Base-by-base conservation (phyloP, 2,888 invertebrate species). In the Mechanitis messenoides region DNA sequence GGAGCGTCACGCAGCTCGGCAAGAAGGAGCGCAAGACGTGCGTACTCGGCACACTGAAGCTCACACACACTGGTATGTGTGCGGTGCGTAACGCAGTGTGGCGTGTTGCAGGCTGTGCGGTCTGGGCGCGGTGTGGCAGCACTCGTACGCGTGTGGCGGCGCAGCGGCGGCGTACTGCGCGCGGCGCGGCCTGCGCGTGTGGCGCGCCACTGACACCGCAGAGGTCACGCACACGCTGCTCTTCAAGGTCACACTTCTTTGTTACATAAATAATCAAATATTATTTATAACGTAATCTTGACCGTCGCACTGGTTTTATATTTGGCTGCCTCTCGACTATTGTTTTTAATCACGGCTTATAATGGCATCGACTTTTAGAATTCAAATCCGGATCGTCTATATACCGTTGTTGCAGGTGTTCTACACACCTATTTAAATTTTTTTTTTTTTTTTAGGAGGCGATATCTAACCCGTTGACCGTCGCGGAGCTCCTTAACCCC, bases 1-100 rank as follows among this genome's bases (percentile, higher is more conserved):
- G 94, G 93, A 92, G 91, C 70, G 92, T 95, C 54, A 92, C 87
- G 55, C 96, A 97, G 90, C 92, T 97, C 65, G 97, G 97, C 50
- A 95, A 94, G 78, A 95, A 95, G 79, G 97, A 97, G 79, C 91
- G 97, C 69, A 97, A 96, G 91, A 93, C 93, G 94, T 95, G 80
- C 7, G 47, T 55, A 35, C 45, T 5, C 31, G 1, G 33, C 4
- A 33, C 2, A 6, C 35, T 6, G 35, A 35, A 20, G 20, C 20
- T 20, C 20, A 20, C 20, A 20, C 20, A 35, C 35, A 35, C 35
- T 35, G 35, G 6, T 6, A 1, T 5, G 4, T 3, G 35, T 35
- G 35, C 35, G 35, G 2, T 6, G 35, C 35, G 35, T 35, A 5
- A 6, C 20, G 6, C 6, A 35, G 35, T 35, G 35, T 35, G 35